Base-by-base conservation (phyloP, 1,140 invertebrate genomes). In the Drosophila pectinifera region DNA sequence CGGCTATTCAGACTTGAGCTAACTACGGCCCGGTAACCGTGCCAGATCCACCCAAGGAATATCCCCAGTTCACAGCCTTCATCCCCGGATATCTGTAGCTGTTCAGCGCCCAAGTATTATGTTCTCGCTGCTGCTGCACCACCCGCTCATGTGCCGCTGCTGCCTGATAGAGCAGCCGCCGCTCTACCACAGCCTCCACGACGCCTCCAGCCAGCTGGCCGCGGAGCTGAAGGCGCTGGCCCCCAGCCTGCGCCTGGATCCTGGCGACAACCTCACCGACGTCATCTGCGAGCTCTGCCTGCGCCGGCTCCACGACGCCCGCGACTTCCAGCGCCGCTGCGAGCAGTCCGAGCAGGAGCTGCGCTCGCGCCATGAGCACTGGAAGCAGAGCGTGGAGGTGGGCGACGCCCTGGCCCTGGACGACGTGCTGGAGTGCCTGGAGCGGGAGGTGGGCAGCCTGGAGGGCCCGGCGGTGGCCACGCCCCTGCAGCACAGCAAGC, bases 211-310 rank as follows among this genome's bases (percentile, higher is more conserved):
- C 8, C 55, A 55, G 1, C 67, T 91, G 26, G 57, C 65, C n/a
- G 24, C 10, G 10, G 80, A 91, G 28, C 51, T 91, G 31, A 58
- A 69, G 18, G 46, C 48, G 0, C 57, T 86, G 49, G 68, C 64
- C 2, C 90, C 90, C 36, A 63, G 34, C 38, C 54, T 91, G 2
- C 61, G 73, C 10, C 53, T 90, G 10, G 64, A 68, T 7, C 73
- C 69, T 26, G 63, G 67, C 38, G 82, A 85, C 54, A 82, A 82
- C 13, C 62, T 85, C 28, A 73, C 80, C 18, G 90, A 91, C 46
- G 73, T 90, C 6, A 82, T 91, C n/a, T 91, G 90, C 36, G 82
- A 88, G 6, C 51, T 63, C 1, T 91, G 90, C 28, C 64, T 81
- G 57, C 72, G 72, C 1, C 78, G 78, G 3, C 49, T 91, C 16